phyloP scores from a whole-genome alignment of 2,888 invertebrate species.

The Unio delphinus region DNA sequence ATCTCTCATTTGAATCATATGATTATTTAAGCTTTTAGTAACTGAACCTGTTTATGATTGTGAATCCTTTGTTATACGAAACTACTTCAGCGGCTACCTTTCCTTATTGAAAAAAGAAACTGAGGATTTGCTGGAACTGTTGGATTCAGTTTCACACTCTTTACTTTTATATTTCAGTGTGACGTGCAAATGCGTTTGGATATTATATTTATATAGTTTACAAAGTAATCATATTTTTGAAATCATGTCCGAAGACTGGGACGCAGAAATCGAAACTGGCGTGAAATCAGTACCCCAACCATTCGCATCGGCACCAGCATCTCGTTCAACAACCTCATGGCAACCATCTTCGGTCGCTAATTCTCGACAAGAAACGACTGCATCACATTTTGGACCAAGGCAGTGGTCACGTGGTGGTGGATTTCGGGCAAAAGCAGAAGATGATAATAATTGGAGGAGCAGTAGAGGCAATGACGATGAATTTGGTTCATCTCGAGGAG shows the following conservation, averaged over 20 bases:
- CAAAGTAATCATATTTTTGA: neutral
- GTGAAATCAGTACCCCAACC: slow-evolving; percentile 1
- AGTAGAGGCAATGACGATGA: neutral
- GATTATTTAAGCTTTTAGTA: no score
- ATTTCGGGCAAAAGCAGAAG: slow-evolving; percentile 7
- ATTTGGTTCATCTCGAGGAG: neutral
- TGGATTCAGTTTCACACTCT: no score
- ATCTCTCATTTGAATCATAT: no score
- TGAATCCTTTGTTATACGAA: no score
- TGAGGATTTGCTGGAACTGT: no score
- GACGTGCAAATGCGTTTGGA: no score
- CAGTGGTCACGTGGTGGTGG: slow-evolving; percentile 16
- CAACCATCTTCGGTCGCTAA: neutral
- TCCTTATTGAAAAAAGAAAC: no score
- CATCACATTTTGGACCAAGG: neutral
- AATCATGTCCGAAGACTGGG: slow-evolving; percentile 22
- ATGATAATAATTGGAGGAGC: slow-evolving; percentile 17
- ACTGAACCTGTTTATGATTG: no score
- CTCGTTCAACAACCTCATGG: neutral
- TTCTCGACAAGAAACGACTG: neutral
- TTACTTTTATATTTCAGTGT: no score
- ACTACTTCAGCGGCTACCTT: no score
- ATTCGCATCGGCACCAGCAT: neutral
- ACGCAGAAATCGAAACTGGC: slow-evolving; percentile 20
- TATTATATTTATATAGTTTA: no score